Conservation (phyloP, 2,113 vertebrate species). For the Dipodomys ordii region DNA sequence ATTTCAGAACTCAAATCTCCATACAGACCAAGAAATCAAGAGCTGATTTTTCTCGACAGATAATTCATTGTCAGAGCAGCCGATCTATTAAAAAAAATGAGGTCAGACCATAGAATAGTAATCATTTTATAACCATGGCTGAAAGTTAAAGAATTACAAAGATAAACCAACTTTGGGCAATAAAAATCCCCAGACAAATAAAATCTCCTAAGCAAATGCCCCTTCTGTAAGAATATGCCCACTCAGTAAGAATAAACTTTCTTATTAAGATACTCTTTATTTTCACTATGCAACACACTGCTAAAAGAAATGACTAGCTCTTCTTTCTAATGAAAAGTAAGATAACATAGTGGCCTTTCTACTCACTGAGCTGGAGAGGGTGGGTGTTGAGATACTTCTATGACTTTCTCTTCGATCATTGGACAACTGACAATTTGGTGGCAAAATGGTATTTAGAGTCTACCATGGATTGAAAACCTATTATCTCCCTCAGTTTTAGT, state of each 20-base stretch:
- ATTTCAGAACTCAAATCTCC: slow-evolving; percentile 37
- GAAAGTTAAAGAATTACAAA: slow-evolving; percentile 39
- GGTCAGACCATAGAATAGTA: slow-evolving; percentile 27
- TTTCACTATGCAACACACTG: slow-evolving; percentile 5
- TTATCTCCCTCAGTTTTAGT: not conserved
- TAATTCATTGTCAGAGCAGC: not conserved
- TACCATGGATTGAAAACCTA: not conserved
- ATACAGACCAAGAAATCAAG: not conserved
- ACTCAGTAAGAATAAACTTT: not conserved
- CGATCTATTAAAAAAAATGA: slow-evolving; percentile 18
- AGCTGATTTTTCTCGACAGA: not conserved
- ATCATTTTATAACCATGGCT: not conserved
- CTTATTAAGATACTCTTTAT: slow-evolving; percentile 12
- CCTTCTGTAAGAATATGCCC: not conserved
- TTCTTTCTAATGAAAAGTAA: not conserved
- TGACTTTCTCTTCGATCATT: not conserved
- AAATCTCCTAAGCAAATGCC: not conserved
- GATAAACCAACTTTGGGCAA: slow-evolving; percentile 44
- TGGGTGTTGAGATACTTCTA: not conserved
- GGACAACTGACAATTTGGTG: not conserved
- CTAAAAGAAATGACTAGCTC: slow-evolving; percentile 19
- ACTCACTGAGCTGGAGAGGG: not conserved
- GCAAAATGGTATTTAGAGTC: not conserved
- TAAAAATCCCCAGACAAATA: not conserved
- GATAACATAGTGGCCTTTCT: not conserved